Evolutionary conservation across 1,140 invertebrate genomes (phyloP).

Genomic region (Pollicipes pollicipes): DNA sequence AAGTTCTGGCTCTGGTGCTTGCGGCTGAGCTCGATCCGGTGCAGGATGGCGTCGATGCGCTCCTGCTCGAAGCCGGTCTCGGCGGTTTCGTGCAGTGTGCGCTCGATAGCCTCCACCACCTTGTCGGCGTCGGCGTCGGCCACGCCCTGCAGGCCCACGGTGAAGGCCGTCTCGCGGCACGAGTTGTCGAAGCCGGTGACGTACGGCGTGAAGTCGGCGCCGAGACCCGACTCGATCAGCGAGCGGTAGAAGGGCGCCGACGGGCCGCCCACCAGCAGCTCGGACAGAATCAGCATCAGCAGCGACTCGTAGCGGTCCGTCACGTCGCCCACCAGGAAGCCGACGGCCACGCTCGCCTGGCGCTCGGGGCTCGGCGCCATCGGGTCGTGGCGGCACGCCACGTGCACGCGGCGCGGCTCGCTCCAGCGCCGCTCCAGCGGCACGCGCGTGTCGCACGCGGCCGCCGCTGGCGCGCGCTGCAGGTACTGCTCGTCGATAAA

Average conservation of each 20-base stretch:
- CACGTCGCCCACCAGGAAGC: too few relatives aligned
- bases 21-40: slow-evolving; percentile 60
- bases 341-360: too few relatives aligned
- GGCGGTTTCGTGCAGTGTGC: slow-evolving; percentile 42
- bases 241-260: slow-evolving; percentile 80
- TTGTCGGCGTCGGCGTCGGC: slow-evolving; percentile 48
- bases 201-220: slow-evolving; percentile 49
- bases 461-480: neutral
- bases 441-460: too few relatives aligned
- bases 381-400: slow-evolving; percentile 55
- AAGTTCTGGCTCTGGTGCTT: slow-evolving; percentile 80
- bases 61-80: slow-evolving; percentile 61
- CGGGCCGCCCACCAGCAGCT: slow-evolving; percentile 65
- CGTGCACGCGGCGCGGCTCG: slow-evolving; percentile 38
- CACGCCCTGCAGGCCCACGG: slow-evolving; percentile 67
- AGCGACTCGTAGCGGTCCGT: slow-evolving; percentile 27
- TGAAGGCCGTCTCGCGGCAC: slow-evolving; percentile 62
- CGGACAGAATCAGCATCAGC: slow-evolving; percentile 52
- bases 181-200: slow-evolving; percentile 49
- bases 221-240: too few relatives aligned
- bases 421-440: slow-evolving; percentile 62
- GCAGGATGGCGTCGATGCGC: slow-evolving; percentile 68
- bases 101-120: slow-evolving; percentile 25
- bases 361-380: slow-evolving; percentile 32
- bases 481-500: slow-evolving; percentile 61